Percentiles rank a stretch among this genome's conserved stretches.
Conservation (phyloP, 2,888 invertebrate species). For the Athripsodes cinereus region DNA sequence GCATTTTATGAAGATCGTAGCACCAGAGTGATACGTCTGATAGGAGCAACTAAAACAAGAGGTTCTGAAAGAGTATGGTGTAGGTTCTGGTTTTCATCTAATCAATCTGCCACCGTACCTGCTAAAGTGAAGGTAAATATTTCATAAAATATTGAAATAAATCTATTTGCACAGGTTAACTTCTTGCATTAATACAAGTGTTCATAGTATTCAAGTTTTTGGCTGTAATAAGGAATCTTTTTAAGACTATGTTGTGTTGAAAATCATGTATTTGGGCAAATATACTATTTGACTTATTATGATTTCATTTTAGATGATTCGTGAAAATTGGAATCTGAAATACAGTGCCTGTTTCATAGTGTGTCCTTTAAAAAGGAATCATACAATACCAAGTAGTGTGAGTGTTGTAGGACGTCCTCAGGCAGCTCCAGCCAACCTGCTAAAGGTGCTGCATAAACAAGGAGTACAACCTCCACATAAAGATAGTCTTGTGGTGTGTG, state of each 20-base stretch:
- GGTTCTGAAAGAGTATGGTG: constrained; percentile 78
- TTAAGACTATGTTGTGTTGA: too few species aligned
- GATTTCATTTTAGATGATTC: constrained; percentile 56
- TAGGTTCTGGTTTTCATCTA: constrained; percentile 64
- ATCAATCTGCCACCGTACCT: constrained; percentile 61
- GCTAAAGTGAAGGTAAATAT: constrained; percentile 64
- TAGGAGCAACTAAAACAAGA: constrained; percentile 84
- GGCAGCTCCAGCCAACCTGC: constrained; percentile 57
- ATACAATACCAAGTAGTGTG: constrained; percentile 59
- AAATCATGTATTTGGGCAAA: too few species aligned
- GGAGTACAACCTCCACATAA: constrained; percentile 34
- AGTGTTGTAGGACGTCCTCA: constrained; percentile 60
- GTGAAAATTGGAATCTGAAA: constrained; percentile 91
- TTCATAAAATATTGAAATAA: too few species aligned
- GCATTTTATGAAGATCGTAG: constrained; percentile 79
- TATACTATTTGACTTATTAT: background rate
- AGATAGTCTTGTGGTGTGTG: constrained; percentile 70
- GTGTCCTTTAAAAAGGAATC: constrained; percentile 63
- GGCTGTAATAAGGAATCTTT: too few species aligned
- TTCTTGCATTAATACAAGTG: background rate
- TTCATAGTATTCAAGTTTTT: too few species aligned
- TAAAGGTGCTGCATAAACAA: constrained; percentile 34
- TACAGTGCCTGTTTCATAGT: constrained; percentile 87
- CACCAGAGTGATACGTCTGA: constrained; percentile 65
- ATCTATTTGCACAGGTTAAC: background rate